phyloP scores from a whole-genome alignment of 2,888 invertebrate genomes.

The Eurytoma californica region DNA sequence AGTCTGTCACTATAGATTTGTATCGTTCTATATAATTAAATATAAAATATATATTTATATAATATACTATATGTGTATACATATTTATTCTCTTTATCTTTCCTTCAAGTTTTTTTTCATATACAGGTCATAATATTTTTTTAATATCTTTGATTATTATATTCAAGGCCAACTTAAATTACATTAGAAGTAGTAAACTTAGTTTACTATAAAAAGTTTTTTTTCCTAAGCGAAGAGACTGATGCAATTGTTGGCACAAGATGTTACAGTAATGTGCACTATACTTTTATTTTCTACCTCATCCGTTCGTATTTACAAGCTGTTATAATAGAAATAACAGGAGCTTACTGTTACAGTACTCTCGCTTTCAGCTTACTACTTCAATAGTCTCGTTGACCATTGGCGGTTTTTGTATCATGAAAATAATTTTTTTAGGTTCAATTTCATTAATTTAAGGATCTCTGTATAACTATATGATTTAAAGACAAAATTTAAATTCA shows the following conservation, averaged over 20 bases:
- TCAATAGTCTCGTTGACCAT: slow-evolving; percentile 51
- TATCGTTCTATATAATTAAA: slow-evolving; percentile 66
- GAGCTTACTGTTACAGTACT: slow-evolving; percentile 38
- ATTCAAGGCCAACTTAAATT: slow-evolving; percentile 74
- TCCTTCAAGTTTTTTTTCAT: slow-evolving; percentile 60
- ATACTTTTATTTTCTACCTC: slow-evolving; percentile 43
- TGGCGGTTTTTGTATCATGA: slow-evolving; percentile 43
- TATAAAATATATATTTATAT: slow-evolving; percentile 69
- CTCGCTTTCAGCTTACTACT: no score
- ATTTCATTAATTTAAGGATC: slow-evolving; percentile 6
- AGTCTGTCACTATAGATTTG: slow-evolving; percentile 64
- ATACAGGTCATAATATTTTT: slow-evolving; percentile 45
- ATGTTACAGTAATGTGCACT: slow-evolving; percentile 54
- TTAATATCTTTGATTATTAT: slow-evolving; percentile 67
- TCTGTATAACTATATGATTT: slow-evolving; percentile 22
- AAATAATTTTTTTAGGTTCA: slow-evolving; percentile 22
- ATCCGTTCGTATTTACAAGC: slow-evolving; percentile 51
- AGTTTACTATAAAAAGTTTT: slow-evolving; percentile 59
- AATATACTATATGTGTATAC: slow-evolving; percentile 58
- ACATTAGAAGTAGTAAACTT: slow-evolving; percentile 71
- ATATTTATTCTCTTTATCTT: slow-evolving; percentile 58
- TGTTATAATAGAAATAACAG: slow-evolving; percentile 53
- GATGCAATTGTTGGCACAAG: slow-evolving; percentile 51
- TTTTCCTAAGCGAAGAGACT: slow-evolving; percentile 50
- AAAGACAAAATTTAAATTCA: slow-evolving; percentile 37